Percentiles rank a stretch among this genome's conserved stretches.
Evolutionary conservation across 2,797 vertebrate species (phyloP).

Genomic region (Cichlasoma orientale): DNA sequence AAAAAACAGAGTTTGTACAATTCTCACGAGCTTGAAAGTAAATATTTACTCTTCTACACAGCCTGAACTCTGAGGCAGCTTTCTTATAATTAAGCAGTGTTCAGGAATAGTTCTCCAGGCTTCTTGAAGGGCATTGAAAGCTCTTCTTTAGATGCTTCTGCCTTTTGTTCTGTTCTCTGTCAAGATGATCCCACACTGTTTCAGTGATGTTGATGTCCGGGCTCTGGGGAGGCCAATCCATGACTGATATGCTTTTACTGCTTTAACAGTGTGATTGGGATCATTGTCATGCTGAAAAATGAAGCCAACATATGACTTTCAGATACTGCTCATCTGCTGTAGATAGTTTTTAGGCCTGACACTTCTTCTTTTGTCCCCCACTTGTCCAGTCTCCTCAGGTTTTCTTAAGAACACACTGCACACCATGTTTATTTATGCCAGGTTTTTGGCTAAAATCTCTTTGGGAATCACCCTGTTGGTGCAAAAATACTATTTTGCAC

Average conservation of each 20-base stretch:
- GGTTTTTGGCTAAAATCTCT: background rate
- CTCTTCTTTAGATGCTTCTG: background rate
- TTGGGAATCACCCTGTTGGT: background rate
- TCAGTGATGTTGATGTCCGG: background rate
- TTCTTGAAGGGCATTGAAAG: too few relatives aligned
- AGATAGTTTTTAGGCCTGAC: too few relatives aligned
- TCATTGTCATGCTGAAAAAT: background rate
- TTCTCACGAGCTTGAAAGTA: background rate
- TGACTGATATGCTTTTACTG: background rate
- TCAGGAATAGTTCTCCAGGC: background rate
- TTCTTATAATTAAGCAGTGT: background rate
- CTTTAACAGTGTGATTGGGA: background rate
- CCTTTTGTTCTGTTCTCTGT: background rate
- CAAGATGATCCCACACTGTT: background rate
- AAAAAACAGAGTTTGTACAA: background rate
- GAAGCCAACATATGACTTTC: background rate
- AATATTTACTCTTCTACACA: background rate
- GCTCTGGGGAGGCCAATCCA: background rate
- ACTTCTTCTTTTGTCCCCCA: too few relatives aligned
- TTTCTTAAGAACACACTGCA: too few relatives aligned
- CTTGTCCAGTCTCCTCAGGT: too few relatives aligned
- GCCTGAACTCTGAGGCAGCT: background rate
- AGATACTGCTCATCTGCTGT: too few relatives aligned
- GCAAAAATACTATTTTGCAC: background rate
- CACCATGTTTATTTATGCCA: background rate